phyloP scores from a whole-genome alignment of 2,113 vertebrate genomes.

The Numenius arquata region DNA sequence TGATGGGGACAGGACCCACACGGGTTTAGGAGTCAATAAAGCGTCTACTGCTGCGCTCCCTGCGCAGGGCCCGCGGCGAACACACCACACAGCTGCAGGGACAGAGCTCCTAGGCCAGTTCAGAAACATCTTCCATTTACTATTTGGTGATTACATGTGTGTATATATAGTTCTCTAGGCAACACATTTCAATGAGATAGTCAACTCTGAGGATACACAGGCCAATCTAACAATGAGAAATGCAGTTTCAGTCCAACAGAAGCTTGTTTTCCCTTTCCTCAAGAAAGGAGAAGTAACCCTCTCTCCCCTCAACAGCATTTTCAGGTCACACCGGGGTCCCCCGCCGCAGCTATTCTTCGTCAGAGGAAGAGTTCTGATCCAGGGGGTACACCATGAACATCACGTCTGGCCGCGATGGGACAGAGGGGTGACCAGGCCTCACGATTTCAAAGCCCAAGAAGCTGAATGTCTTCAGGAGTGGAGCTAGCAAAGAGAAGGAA shows the following conservation, averaged over 20 bases:
- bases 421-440: slow-evolving; percentile 89
- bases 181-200: slow-evolving; percentile 75
- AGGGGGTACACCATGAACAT: slow-evolving; percentile 96
- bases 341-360: slow-evolving; percentile 83
- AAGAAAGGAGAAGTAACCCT: slow-evolving; percentile 37
- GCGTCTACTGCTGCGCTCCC: background rate
- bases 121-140: slow-evolving; percentile 77
- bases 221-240: slow-evolving; percentile 73
- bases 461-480: slow-evolving; percentile 94
- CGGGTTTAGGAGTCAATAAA: background rate
- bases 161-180: slow-evolving; percentile 79
- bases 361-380: slow-evolving; percentile 88
- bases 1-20: background rate
- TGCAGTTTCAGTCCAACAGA: slow-evolving; percentile 59
- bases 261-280: slow-evolving; percentile 65
- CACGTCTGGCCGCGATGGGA: slow-evolving; percentile 87
- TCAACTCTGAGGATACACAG: slow-evolving; percentile 74
- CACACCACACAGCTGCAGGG: slow-evolving; percentile 47
- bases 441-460: slow-evolving; percentile 97
- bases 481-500: slow-evolving; percentile 75
- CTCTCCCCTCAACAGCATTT: slow-evolving; percentile 53
- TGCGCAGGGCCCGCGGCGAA: background rate
- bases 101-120: slow-evolving; percentile 74
- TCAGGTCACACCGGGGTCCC: slow-evolving; percentile 44
- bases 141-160: slow-evolving; percentile 77